A percentile compares a stretch with the other conserved stretches of the same genome.
Conservation (phyloP, 2,797 vertebrate species). For the Centropyge bicolor region DNA sequence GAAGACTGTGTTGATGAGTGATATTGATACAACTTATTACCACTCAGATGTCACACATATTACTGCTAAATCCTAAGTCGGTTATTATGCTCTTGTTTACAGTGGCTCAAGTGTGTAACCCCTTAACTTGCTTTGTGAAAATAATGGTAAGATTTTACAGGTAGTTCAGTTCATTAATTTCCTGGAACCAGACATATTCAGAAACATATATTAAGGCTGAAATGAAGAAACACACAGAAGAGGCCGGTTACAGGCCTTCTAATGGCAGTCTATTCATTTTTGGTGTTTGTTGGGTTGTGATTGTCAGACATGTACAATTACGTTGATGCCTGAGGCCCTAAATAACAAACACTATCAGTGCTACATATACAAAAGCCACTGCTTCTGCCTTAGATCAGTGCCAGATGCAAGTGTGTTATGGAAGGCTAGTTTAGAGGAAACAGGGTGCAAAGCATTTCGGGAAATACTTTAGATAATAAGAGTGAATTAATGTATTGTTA, state of each 20-base stretch:
- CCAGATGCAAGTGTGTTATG: conserved; percentile 69
- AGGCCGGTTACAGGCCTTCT: background rate
- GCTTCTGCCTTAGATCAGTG: conserved; percentile 39
- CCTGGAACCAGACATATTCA: background rate
- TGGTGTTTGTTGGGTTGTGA: conserved; percentile 21
- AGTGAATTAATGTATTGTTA: conserved; percentile 78
- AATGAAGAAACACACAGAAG: conserved; percentile 1
- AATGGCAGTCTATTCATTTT: background rate
- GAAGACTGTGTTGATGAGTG: conserved; percentile 2
- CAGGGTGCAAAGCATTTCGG: conserved; percentile 73
- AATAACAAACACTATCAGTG: conserved; percentile 29
- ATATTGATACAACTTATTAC: background rate
- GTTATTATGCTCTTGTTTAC: conserved; percentile 10
- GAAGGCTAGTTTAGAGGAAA: conserved; percentile 66
- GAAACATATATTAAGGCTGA: background rate
- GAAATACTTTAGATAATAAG: conserved; percentile 64
- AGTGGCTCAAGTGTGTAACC: background rate
- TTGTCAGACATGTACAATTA: conserved; percentile 5
- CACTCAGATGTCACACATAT: background rate
- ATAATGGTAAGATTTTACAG: background rate
- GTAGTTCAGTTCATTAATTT: background rate
- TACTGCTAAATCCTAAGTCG: background rate
- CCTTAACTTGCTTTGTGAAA: background rate
- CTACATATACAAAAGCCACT: conserved; percentile 34
- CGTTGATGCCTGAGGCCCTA: background rate